Evolutionary conservation across 2,888 invertebrate species (phyloP), one percentile per base, ranked within the genome.

Genomic region (Drosophila melanocephala): DNA sequence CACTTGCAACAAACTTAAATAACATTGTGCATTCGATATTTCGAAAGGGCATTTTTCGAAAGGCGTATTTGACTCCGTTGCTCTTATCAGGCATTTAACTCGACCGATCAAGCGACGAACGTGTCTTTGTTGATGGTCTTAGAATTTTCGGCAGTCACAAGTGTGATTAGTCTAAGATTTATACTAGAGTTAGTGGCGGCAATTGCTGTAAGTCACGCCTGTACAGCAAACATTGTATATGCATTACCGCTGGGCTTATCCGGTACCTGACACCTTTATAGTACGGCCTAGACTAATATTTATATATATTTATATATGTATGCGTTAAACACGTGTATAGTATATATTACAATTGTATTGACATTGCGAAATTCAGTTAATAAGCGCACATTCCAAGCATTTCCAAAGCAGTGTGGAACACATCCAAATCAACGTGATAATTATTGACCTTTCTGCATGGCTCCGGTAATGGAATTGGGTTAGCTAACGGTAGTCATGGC

Each of bases 51-150:
- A 53, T 74, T 64, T 66, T 56, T n/a, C 14, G n/a, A 47, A 53
- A 67, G 72, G 81, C 73, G 84, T 74, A 63, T 71, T 77, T 67
- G 32, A 35, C 22, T 5, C 51, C 1, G 32, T 32, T 68, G 69
- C 44, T 16, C 73, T 86, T 88, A 86, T 86, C 86, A 83, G 88
- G 57, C 90, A 80, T 90, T 86, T 70, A 88, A 83, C 90, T 74
- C 75, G 79, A 70, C 75, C 76, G 72, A 72, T 71, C 56, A 65
- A 60, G 55, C 19, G 32, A 53, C 47, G 26, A 57, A 56, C 56
- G 56, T 71, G 64, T 64, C 68, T 33, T 72, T 76, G 61, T 72
- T 83, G 52, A 74, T 42, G 58, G 51, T 53, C 53, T 65, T 65
- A 47, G 12, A 26, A 53, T 55, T 70, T 75, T 62, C 12, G 77